Conservation (phyloP, 2,113 vertebrate species). For the Malaclemys terrapin region DNA sequence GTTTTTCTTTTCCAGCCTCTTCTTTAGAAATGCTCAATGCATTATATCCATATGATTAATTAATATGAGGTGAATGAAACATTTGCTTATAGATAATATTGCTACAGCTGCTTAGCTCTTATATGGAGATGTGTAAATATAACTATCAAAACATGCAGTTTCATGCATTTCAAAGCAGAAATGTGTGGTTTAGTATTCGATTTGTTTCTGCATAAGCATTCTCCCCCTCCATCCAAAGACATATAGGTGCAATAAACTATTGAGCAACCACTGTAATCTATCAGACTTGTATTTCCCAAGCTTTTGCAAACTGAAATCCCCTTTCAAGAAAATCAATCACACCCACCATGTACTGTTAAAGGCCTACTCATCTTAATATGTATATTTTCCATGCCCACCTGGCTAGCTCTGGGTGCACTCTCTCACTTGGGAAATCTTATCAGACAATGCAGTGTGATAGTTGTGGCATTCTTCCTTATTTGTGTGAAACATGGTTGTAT, state of each 20-base stretch:
- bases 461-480: slow-evolving; percentile 1
- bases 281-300: neutral
- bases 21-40: slow-evolving; percentile 61
- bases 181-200: neutral
- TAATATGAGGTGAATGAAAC: neutral
- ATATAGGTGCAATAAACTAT: neutral
- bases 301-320: neutral
- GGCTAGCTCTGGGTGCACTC: neutral
- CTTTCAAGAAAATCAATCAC: slow-evolving; percentile 3
- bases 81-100: neutral
- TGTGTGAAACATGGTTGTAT: slow-evolving; percentile 10
- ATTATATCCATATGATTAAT: slow-evolving; percentile 44
- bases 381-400: slow-evolving; percentile 1
- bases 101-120: neutral
- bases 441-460: neutral
- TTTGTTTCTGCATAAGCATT: neutral
- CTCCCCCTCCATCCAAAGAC: neutral
- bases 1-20: slow-evolving; percentile 26
- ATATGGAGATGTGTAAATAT: neutral
- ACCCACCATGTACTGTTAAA: neutral
- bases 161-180: neutral
- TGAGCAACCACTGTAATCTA: neutral
- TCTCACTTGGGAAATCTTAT: neutral
- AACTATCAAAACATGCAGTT: neutral
- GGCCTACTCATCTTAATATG: neutral